Conservation (phyloP, 1,140 invertebrate genomes). For the Drosophila melanogaster region Release_6_plus_ISO1_MT NT_033779.5:5596001-5596500, state of each 20-base stretch:
- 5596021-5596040: slow-evolving; percentile 51
- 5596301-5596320: slow-evolving; percentile 25
- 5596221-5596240: slow-evolving; percentile 46
- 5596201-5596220: slow-evolving; percentile 2
- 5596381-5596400: slow-evolving; percentile 11
- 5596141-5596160: slow-evolving; percentile 70
- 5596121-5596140: slow-evolving; percentile 56
- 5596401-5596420: slow-evolving; percentile 52
- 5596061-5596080: slow-evolving; percentile 69
- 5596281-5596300: slow-evolving; percentile 17
- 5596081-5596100: slow-evolving; percentile 79
- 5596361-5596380: neutral
- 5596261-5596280: slow-evolving; percentile 66
- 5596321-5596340: slow-evolving; percentile 68
- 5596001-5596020: slow-evolving; percentile 63
- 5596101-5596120: slow-evolving; percentile 73
- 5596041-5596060: slow-evolving; percentile 58
- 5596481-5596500: slow-evolving; percentile 83
- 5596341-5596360: slow-evolving; percentile 73
- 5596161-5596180: slow-evolving; percentile 56
- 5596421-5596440: slow-evolving; percentile 70
- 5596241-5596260: slow-evolving; percentile 75
- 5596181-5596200: slow-evolving; percentile 20
- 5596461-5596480: slow-evolving; percentile 81
- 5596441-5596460: slow-evolving; percentile 54